Percentiles rank a stretch among this genome's conserved stretches.
phyloP scores from a whole-genome alignment of 2,888 invertebrate genomes.

The Conchocele bisecta region DNA sequence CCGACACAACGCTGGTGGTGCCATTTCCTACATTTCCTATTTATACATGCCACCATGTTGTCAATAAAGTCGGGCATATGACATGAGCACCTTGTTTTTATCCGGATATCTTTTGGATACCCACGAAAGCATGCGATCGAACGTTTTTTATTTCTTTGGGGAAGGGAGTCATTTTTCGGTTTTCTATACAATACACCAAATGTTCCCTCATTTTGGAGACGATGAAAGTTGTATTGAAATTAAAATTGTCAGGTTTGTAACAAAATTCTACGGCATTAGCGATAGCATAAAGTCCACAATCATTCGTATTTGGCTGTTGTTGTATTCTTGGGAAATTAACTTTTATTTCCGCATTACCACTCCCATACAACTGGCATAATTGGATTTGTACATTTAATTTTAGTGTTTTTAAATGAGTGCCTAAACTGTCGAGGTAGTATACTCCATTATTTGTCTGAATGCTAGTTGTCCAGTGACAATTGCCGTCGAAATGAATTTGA shows the following conservation, averaged over 20 bases:
- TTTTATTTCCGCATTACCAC: neutral
- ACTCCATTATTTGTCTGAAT: neutral
- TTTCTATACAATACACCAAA: neutral
- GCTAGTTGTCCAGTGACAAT: slow-evolving; percentile 1
- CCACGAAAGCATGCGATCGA: neutral
- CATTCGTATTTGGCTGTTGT: slow-evolving; percentile 5
- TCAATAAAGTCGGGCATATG: slow-evolving; percentile 5
- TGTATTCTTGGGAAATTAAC: slow-evolving; percentile 1
- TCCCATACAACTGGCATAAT: neutral
- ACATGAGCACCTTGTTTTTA: neutral
- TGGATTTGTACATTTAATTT: slow-evolving; percentile 5
- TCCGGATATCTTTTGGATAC: neutral
- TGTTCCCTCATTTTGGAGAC: slow-evolving; percentile 10
- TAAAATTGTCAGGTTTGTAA: neutral
- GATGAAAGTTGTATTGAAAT: neutral
- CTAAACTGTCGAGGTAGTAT: slow-evolving; percentile 6
- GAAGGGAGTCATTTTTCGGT: slow-evolving; percentile 1
- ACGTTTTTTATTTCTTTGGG: slow-evolving; percentile 1
- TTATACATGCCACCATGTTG: slow-evolving; percentile 2
- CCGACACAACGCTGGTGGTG: too few species aligned
- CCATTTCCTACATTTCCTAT: slow-evolving; percentile 1
- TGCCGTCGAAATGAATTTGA: slow-evolving; percentile 6
- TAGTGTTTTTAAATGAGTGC: neutral
- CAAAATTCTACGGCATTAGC: slow-evolving; percentile 8
- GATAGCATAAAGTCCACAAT: slow-evolving; percentile 3